phyloP scores from a whole-genome alignment of 2,113 vertebrate species.

The Pica pica region DNA sequence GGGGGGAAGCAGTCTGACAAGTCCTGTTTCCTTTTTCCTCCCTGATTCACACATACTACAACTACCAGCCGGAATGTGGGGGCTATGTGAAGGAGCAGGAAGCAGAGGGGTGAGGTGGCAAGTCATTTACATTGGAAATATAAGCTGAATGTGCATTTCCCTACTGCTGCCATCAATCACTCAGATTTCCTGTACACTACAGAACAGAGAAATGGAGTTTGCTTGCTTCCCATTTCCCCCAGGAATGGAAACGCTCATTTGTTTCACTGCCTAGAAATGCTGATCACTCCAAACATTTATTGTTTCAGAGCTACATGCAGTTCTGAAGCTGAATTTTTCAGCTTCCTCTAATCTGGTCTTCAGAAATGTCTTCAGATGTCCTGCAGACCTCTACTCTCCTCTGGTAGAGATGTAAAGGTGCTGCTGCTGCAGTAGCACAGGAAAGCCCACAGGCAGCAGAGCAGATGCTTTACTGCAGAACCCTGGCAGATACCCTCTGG shows the following conservation, averaged over 20 bases:
- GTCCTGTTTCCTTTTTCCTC: not conserved
- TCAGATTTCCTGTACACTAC: not conserved
- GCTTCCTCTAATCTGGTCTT: not conserved
- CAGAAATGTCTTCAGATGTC: not conserved
- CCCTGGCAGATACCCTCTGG: not conserved
- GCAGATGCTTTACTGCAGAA: not conserved
- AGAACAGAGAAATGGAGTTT: not conserved
- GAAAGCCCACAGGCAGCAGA: not conserved
- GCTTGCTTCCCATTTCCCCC: slow-evolving; percentile 15
- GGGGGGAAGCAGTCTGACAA: not conserved
- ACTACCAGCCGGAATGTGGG: not conserved
- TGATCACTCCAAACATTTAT: slow-evolving; percentile 32
- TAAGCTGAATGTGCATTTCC: slow-evolving; percentile 52
- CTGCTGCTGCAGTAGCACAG: not conserved
- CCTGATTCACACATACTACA: not conserved
- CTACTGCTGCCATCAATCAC: slow-evolving; percentile 38
- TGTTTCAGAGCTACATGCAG: not conserved
- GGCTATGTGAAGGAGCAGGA: slow-evolving; percentile 12
- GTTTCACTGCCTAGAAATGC: slow-evolving; percentile 38
- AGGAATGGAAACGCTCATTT: slow-evolving; percentile 5
- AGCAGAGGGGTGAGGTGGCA: slow-evolving; percentile 32
- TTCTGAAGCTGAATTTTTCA: not conserved
- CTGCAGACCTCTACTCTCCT: not conserved
- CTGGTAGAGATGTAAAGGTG: not conserved
- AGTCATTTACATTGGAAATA: slow-evolving; percentile 46